Evolutionary conservation across 2,113 vertebrate species (phyloP), one percentile per base, ranked within the genome.

Genomic region (Motacilla alba): DNA sequence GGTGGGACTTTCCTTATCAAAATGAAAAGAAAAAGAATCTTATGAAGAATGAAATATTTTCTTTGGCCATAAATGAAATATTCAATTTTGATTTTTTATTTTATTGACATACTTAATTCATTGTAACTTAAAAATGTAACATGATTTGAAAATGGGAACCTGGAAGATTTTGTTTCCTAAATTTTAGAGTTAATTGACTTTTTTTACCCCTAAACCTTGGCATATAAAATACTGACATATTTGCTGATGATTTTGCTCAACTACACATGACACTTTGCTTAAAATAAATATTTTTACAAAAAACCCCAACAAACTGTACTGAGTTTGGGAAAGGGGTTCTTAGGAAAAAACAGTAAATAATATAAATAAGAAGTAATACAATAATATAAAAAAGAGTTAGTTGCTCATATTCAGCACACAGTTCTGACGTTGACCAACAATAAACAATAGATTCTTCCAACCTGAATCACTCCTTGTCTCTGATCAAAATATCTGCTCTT

Each of bases 291-390:
- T 58, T 76, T 56, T 14, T 60, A 7, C 5, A 35, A 43, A 55
- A 52, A 35, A 35, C 1, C 0, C 2, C 10, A 43, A 19, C 8
- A 44, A 23, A 22, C 3, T 22, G 1, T 35, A 21, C 23, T 63
- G 30, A 78, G 2, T 52, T 83, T 91, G 19, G 18, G 59, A 84
- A 82, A 58, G 10, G 2, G 0, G 1, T 63, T 3, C 6, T 41
- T 59, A 37, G 55, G 19, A 41, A 73, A 72, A 89, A 80, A 0
- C 6, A 46, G 9, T 44, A 68, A 94, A 39, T 59, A 56, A 37
- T 17, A 53, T 0, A 43, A 20, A 69, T 67, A 39, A 46, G 6
- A 3, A 2, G 13, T 70, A 21, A 44, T 19, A 5, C 24, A 60
- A 41, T n/a, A 47, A 44, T 17, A 53, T 0, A 43, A 21, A 70